Base-by-base conservation (phyloP, 2,888 invertebrate genomes). In the Platycnemis pennipes region DNA sequence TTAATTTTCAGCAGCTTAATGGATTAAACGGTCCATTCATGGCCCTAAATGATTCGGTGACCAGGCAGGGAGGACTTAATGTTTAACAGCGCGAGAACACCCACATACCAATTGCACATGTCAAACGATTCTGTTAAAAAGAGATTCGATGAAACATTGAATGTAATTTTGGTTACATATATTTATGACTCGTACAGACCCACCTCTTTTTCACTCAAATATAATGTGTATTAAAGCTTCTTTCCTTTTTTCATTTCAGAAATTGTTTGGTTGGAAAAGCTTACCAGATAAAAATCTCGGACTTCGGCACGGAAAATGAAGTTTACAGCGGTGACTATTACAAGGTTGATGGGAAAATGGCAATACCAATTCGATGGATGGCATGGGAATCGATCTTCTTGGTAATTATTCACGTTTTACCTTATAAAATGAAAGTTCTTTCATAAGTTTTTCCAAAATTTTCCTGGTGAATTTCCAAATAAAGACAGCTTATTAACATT, bases 301-400 rank as follows among this genome's bases (percentile, higher is more conserved):
- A 99, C 96, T 98, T 98, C 96, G 98, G 98, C 77, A 98, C 98
- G 42, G 98, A 98, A 97, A 98, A 98, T 96, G 98, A 98, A 96
- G 96, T 98, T 37, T 98, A 98, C 96, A 97, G 97, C 11, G 97
- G 97, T 95, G 99, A 99, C 96, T 99, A 99, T 96, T 98, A 98
- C 96, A 98, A 98, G 96, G 97, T 98, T 53, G 98, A 98, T 95
- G 98, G 98, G 0, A 96, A 96, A 94, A 97, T 98, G 94, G 98
- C 98, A 1, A 96, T 99, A 95, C 99, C 99, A 0, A 97, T 99
- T 94, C 97, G 99, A 91, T 99, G 99, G 99, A 98, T 99, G 97
- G 98, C 99, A 1, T 98, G 98, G 98, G 99, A 99, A 96, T 98
- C 98, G 1, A 97, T 98, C 94, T 97, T 98, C 95, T 96, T 97